Evolutionary conservation across 2,797 vertebrate species (phyloP).

Genomic region (Scarus forsteni): DNA sequence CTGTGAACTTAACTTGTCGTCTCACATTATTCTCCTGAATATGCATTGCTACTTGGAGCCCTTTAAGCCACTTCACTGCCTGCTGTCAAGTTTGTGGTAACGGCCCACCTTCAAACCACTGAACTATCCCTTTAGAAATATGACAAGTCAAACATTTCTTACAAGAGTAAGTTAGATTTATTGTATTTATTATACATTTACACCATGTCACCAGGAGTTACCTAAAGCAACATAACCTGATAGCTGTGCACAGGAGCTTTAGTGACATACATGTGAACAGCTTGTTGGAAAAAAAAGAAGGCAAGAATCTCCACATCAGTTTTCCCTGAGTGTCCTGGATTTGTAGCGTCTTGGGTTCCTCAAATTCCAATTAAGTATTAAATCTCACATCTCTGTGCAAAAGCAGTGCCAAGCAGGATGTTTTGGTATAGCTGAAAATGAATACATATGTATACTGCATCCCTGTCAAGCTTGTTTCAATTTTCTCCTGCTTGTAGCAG

Average conservation of each 20-base stretch:
- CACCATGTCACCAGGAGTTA: too few relatives aligned
- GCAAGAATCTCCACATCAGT: constrained; percentile 22
- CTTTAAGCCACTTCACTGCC: too few relatives aligned
- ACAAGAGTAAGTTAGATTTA: too few relatives aligned
- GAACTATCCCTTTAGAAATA: too few relatives aligned
- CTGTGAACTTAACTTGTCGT: too few relatives aligned
- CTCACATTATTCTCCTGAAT: too few relatives aligned
- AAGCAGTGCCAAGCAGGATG: constrained; percentile 54
- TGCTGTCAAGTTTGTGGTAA: too few relatives aligned
- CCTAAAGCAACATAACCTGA: too few relatives aligned
- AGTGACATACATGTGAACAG: constrained; percentile 42
- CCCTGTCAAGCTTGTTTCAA: constrained; percentile 33
- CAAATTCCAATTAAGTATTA: constrained; percentile 65
- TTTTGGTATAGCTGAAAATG: constrained; percentile 47
- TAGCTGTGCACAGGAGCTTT: background rate
- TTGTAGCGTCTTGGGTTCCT: constrained; percentile 44
- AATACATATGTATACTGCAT: constrained; percentile 16
- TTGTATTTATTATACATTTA: too few relatives aligned
- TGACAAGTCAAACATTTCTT: too few relatives aligned
- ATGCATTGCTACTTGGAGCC: too few relatives aligned
- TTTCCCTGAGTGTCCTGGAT: constrained; percentile 45
- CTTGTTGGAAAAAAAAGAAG: constrained; percentile 16
- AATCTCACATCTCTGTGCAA: constrained; percentile 58
- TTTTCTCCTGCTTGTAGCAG: constrained; percentile 23
- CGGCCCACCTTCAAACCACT: too few relatives aligned